Evolutionary conservation across 2,888 invertebrate genomes (phyloP), one percentile per base, ranked within the genome.

Genomic region (Buathra laborator): DNA sequence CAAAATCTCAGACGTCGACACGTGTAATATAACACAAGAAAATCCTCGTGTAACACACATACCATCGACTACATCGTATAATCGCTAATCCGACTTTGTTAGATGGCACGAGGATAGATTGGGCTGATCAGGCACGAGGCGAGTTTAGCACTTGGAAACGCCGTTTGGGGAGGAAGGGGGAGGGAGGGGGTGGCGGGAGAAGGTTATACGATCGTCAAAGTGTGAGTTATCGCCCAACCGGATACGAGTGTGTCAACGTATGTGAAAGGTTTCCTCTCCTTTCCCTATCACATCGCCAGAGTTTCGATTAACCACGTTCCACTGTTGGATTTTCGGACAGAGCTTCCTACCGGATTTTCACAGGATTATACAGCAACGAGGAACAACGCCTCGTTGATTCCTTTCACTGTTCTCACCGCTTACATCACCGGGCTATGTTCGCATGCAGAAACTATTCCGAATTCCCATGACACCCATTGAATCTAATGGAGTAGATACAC

Each of bases 281-380:
- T 66, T 19, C 46, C 16, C 66, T 6, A 51, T 51, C 71, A 12
- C 56, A 64, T 53, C 12, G 14, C 37, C 16, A 19, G 59, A 62
- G 16, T 75, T 64, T 70, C 51, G 75, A 81, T 75, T 51, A 75
- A 68, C 75, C 81, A 81, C 81, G 70, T 70, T 62, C 32, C 32
- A 66, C 46, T 51, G 53, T 37, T 16, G 19, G 9, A 32, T 70
- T 51, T 32, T 37, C 51, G 37, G 62, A n/a, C 3, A 44, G 44
- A 46, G 67, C 67, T 84, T 84, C 77, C 68, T 48, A 74, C 76
- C 24, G 77, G 81, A 87, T 85, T 86, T 84, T 86, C 84, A 87
- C 56, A 32, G 81, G 86, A 87, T 87, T 84, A 82, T 82, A 84
- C 86, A 81, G 86, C 86, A 86, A 79, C 81, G 86, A 37, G 37